These are phyloP conservation scores for Zootermopsis nevadensis DNA, from an alignment of 2,888 invertebrate genomes.

Conservation along the genomic window DNA sequence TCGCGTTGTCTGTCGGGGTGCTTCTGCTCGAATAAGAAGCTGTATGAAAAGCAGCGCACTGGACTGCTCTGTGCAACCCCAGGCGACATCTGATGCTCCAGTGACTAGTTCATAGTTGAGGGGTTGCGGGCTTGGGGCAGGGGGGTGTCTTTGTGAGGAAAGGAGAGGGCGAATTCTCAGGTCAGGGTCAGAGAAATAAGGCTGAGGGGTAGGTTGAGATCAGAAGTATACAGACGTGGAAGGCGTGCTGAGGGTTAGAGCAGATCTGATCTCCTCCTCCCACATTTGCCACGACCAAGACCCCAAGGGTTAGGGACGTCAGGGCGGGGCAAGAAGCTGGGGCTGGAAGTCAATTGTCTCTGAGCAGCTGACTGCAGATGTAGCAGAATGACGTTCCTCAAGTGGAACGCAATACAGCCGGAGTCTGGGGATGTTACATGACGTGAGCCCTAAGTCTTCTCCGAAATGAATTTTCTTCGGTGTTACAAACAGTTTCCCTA, in stretches of 20 bases:
- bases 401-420: conserved; percentile 12
- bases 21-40: background rate
- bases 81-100: background rate
- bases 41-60: background rate
- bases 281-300: background rate
- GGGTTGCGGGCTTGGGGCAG: background rate
- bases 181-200: background rate
- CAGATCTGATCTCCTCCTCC: background rate
- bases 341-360: background rate
- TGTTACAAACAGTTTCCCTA: background rate
- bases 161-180: background rate
- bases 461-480: background rate
- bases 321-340: too few relatives aligned
- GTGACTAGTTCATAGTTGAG: background rate
- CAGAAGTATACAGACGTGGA: background rate
- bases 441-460: background rate
- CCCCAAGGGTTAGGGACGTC: too few relatives aligned
- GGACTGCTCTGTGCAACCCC: background rate
- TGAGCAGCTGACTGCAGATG: background rate
- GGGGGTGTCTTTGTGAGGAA: too few relatives aligned
- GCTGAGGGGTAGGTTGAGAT: background rate
- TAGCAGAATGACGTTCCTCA: conserved; percentile 4
- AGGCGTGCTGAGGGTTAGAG: background rate
- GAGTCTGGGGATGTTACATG: background rate
- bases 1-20: background rate